Evolutionary conservation across 2,888 invertebrate species (phyloP), one percentile per base, ranked within the genome.

Genomic region (Apotomis betuletana): DNA sequence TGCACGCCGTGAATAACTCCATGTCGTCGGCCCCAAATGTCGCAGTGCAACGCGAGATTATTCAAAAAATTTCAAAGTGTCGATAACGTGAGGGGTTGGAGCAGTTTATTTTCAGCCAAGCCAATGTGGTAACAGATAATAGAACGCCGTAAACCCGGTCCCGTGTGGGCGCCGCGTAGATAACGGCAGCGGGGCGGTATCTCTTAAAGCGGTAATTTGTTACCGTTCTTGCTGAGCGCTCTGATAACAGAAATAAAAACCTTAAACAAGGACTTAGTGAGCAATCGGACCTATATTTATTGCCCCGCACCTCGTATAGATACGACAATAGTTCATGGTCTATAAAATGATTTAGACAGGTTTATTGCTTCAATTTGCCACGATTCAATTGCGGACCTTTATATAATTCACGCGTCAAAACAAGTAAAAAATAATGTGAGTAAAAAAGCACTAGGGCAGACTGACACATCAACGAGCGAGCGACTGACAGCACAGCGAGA

Each of bases 161-260:
- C 79, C 78, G 81, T 85, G 91, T 92, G 87, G 92, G 91, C 86
- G 90, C 82, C 79, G 78, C 79, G 73, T 75, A 88, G 90, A 91
- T 91, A 91, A 87, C 82, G 77, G 78, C 80, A 81, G 81, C 77
- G 77, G 77, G 77, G 80, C 83, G 81, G 81, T 90, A 90, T 88
- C 87, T 90, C 79, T 85, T 85, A 85, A 88, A 87, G 86, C 82
- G 85, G 87, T 90, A 85, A 91, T 90, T 91, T 91, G 90, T 90
- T 88, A 83, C 82, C 81, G 81, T 83, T 85, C 85, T 83, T 81
- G 79, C 81, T 81, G 78, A 77, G 80, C 78, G 81, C 78, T 79
- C 80, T 84, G 88, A 88, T 88, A 89, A 86, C 79, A 78, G 80
- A 82, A 83, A 84, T 81, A 81, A 79, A 81, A 82, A 78, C 75